Base-by-base conservation (phyloP, 2,797 vertebrate genomes). In the Sebastolobus alascanus region DNA sequence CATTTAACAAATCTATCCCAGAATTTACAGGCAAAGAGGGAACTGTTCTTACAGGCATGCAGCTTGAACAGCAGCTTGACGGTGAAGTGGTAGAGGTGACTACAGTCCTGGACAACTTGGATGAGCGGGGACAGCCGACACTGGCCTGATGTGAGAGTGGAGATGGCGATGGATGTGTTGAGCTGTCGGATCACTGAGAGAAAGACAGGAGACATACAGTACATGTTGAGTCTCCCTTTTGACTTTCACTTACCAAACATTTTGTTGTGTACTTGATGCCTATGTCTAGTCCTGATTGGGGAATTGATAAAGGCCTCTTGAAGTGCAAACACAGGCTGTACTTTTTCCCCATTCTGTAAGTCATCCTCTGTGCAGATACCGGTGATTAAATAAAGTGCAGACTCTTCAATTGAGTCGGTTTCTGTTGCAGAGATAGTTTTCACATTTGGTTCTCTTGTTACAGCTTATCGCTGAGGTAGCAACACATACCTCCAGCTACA, bases 61-160 rank as follows among this genome's bases (percentile, higher is more conserved):
- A 99, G 96, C 87, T 98, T 97, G 95, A 99, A 99, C 75, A 99
- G 95, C 56, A 99, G 94, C 93, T 98, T 98, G 92, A 99, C 99
- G 0, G 96, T 95, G 92, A 98, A 99, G 95, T 99, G 98, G 93
- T 99, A 99, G 27, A 99, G 97, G 80, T 97, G 98, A 89, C 99
- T 99, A 87, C 96, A 97, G 95, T 99, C 99, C 92, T 99, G 98
- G 92, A 98, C 95, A 67, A 99, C 98, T 93, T 99, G 99, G 92
- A 99, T 98, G 82, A 99, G 98, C 0, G 99, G 98, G 14, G 99
- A 93, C 91, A 99, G 95, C 80, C 98, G 97, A 91, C 99, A 99
- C 93, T 99, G 99, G 79, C 98, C 98, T 0, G 98, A 96, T 0
- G 97, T 96, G 91, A 98, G 97, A 80, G 97, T 98, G 11, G 98